These are phyloP conservation scores for Danio choprae DNA, from an alignment of 2,797 vertebrate genomes.

Conservation along the genomic window DNA sequence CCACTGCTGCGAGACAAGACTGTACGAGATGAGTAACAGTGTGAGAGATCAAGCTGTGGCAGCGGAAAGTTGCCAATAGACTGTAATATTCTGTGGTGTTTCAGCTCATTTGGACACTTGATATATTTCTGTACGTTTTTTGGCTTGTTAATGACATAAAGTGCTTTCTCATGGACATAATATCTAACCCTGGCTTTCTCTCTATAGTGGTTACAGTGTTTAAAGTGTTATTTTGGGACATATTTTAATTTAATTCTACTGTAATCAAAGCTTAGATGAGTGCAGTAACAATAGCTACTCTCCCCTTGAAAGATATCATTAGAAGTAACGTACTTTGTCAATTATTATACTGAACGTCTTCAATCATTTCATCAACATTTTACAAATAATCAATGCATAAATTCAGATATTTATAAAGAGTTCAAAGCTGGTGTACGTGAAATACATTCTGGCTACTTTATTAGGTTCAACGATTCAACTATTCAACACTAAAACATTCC, in stretches of 20 bases:
- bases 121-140: neutral
- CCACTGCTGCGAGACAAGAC: constrained; percentile 40
- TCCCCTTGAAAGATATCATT: too few species aligned
- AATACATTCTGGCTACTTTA: too few species aligned
- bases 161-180: neutral
- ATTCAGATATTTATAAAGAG: too few species aligned
- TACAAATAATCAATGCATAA: too few species aligned
- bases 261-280: neutral
- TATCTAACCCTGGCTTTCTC: neutral
- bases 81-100: constrained; percentile 35
- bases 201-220: neutral
- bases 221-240: neutral
- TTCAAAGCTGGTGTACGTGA: too few species aligned
- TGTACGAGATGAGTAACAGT: constrained; percentile 54
- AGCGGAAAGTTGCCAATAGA: constrained; percentile 30
- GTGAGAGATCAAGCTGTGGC: constrained; percentile 48
- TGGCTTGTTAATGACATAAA: neutral
- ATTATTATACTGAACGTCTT: too few species aligned
- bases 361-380: too few species aligned
- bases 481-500: too few species aligned
- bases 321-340: too few species aligned
- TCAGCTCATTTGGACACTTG: constrained; percentile 24
- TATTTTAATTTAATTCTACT: neutral
- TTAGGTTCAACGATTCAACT: too few species aligned
- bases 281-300: neutral